Base-by-base conservation (phyloP, 1,140 invertebrate genomes). In the Apis florea region DNA sequence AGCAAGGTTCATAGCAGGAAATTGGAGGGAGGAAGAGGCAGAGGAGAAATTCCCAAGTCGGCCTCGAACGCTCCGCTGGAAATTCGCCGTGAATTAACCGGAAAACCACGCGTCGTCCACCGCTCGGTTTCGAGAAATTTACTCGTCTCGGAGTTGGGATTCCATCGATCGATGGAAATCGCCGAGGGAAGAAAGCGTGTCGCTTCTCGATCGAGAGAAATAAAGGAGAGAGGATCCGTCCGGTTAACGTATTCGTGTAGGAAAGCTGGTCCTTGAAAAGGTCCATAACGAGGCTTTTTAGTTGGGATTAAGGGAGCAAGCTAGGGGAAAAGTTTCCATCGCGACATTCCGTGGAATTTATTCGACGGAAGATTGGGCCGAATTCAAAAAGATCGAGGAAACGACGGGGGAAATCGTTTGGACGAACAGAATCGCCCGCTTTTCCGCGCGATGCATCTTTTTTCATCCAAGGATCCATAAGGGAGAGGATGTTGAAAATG, bases 71-170 rank as follows among this genome's bases (percentile, higher is more conserved):
- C 40, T 58, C 61, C 5, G 72, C 19, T 74, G 54, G 73, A 82
- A 77, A 82, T 82, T 77, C 63, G n/a, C 64, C 13, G 26, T 53
- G 73, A 69, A 82, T 82, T 82, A 82, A 82, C 73, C 73, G 79
- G 79, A 69, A 82, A 70, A 31, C 73, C 78, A 13, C 54, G 24
- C 77, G 69, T 76, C 79, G 63, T 69, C 26, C 49, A 9, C 47
- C 54, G 56, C 26, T 21, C 64, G 11, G 40, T 61, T 51, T 24
- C 64, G 71, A 67, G 77, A 79, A 79, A 72, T 79, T 79, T 64
- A 56, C 59, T 61, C n/a, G 24, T 26, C 53, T 53, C 12, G 12
- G 13, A 59, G n/a, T 24, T 24, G 1, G 31, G 31, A n/a, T n/a
- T n/a, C n/a, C n/a, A n/a, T 3, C 3, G 31, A 40, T 40, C 31